Evolutionary conservation across 2,888 invertebrate species (phyloP).

Genomic region (Drosophila yooni): DNA sequence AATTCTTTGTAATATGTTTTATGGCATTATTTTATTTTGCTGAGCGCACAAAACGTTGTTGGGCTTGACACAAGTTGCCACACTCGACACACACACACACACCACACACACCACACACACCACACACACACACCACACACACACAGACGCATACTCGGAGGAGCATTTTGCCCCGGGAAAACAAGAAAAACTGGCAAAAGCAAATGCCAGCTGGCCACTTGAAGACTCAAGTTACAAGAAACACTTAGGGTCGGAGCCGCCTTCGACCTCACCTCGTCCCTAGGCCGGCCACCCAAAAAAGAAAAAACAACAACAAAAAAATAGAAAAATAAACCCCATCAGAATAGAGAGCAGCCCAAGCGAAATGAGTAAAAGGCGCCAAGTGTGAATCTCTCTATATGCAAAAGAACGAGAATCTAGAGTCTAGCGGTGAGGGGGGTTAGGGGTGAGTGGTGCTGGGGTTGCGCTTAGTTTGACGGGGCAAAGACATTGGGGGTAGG

Average conservation of each 20-base stretch:
- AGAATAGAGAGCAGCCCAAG: slow-evolving; percentile 33
- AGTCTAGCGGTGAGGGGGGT: neutral
- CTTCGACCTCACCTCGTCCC: slow-evolving; percentile 34
- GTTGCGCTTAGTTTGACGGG: neutral
- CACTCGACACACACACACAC: slow-evolving; percentile 49
- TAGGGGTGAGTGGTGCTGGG: neutral
- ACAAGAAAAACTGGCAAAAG: slow-evolving; percentile 66
- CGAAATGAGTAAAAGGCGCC: slow-evolving; percentile 67
- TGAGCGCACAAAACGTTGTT: slow-evolving; percentile 61
- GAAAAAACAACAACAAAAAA: neutral
- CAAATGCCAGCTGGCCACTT: slow-evolving; percentile 78
- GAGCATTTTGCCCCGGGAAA: slow-evolving; percentile 32
- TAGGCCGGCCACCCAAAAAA: slow-evolving; percentile 6
- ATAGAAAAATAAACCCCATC: slow-evolving; percentile 10
- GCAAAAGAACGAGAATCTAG: neutral
- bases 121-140: neutral
- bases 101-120: slow-evolving; percentile 1
- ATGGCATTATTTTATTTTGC: slow-evolving; percentile 46
- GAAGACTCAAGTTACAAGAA: slow-evolving; percentile 81
- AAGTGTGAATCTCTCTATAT: slow-evolving; percentile 59
- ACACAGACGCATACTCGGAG: neutral
- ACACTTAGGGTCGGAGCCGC: slow-evolving; percentile 71
- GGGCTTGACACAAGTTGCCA: slow-evolving; percentile 63
- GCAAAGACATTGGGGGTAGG: slow-evolving; percentile 19
- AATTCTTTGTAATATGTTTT: slow-evolving; percentile 52